Evolutionary conservation across 2,113 vertebrate genomes (phyloP).

Genomic region (Noctilio leporinus): DNA sequence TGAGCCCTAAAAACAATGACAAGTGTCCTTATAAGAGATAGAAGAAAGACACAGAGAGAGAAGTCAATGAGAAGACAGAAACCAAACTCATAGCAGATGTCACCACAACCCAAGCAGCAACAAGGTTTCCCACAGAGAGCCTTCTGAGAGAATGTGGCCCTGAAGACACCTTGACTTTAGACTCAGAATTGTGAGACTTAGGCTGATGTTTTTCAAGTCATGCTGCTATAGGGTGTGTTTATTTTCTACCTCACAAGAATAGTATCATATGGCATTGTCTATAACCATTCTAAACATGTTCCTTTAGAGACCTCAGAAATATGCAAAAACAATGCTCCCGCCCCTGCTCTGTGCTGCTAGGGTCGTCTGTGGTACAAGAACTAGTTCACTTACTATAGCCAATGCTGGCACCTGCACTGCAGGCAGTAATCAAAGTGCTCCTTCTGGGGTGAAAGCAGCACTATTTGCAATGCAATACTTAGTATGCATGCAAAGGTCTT

Average conservation of each 20-base stretch:
- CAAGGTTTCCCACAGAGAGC: neutral
- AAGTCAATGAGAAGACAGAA: neutral
- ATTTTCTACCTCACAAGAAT: constrained; percentile 13
- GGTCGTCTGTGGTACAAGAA: constrained; percentile 66
- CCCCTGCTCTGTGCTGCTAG: constrained; percentile 31
- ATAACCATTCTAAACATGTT: neutral
- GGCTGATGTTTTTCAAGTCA: neutral
- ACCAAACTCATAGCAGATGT: no score
- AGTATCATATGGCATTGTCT: neutral
- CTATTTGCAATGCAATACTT: constrained; percentile 85
- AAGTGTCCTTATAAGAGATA: neutral
- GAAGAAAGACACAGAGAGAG: neutral
- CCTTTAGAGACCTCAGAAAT: constrained; percentile 50
- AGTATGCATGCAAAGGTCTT: constrained; percentile 78
- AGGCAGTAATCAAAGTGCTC: constrained; percentile 81
- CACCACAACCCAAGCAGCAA: neutral
- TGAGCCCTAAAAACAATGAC: neutral
- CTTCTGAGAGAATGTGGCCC: neutral
- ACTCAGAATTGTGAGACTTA: neutral
- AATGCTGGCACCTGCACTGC: constrained; percentile 77
- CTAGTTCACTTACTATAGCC: constrained; percentile 78
- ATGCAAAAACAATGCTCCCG: constrained; percentile 24
- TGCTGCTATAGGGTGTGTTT: neutral
- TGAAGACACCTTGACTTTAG: neutral
- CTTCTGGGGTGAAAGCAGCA: constrained; percentile 80